These are phyloP conservation scores for Alca torda DNA, from an alignment of 2,797 vertebrate species.

Conservation along the genomic window DNA sequence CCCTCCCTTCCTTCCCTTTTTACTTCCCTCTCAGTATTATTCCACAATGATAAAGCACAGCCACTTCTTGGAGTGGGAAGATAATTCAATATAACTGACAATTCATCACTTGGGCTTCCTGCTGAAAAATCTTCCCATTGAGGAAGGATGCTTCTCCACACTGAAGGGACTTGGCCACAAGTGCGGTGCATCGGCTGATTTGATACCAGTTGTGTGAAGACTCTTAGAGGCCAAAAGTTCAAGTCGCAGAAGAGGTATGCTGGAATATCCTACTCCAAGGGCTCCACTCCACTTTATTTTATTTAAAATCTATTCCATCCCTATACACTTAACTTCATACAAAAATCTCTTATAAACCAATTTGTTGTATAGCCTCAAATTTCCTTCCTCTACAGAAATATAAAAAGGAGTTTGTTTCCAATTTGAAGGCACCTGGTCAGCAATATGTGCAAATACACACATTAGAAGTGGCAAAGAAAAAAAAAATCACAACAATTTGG, in stretches of 20 bases:
- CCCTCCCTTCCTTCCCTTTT: background rate
- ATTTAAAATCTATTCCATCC: background rate
- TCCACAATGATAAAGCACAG: background rate
- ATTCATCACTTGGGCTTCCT: background rate
- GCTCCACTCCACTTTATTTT: background rate
- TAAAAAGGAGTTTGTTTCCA: background rate
- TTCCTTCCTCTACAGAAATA: background rate
- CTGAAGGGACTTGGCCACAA: background rate
- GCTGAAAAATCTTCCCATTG: background rate
- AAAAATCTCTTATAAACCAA: background rate
- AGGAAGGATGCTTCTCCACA: background rate
- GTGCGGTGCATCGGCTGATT: background rate
- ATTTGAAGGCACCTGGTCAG: background rate
- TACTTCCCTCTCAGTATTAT: background rate
- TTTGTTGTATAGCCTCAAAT: background rate
- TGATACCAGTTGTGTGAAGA: background rate
- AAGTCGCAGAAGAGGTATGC: background rate
- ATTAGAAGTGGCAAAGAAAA: background rate
- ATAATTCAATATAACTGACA: background rate
- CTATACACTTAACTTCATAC: background rate
- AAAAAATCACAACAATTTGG: background rate
- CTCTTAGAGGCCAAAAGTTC: background rate
- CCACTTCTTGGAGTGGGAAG: background rate
- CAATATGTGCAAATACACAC: background rate
- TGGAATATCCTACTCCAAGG: background rate